Conservation (phyloP, 2,888 invertebrate species). For the Eupithecia subfuscata region DNA sequence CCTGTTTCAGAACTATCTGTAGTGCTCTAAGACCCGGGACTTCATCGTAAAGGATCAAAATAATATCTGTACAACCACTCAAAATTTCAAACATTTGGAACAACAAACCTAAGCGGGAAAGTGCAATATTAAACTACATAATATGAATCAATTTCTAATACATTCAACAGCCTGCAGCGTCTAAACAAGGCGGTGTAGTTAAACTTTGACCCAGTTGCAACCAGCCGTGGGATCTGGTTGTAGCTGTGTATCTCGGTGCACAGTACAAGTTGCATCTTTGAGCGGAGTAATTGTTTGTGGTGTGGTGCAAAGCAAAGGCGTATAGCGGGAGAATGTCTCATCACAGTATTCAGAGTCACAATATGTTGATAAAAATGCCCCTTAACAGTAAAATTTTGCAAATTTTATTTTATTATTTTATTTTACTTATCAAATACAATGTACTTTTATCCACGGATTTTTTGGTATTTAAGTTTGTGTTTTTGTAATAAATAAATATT, state of each 20-base stretch:
- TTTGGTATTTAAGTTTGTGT: no score
- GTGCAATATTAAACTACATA: neutral
- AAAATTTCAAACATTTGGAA: neutral
- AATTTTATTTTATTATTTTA: no score
- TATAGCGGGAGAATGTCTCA: constrained; percentile 13
- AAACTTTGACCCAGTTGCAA: constrained; percentile 53
- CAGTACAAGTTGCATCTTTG: constrained; percentile 46
- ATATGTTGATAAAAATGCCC: no score
- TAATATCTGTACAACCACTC: neutral
- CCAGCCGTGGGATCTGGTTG: constrained; percentile 48
- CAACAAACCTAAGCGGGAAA: neutral
- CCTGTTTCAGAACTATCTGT: neutral
- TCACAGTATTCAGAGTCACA: neutral
- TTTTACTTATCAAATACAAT: no score
- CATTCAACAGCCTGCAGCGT: neutral
- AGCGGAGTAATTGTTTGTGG: constrained; percentile 36
- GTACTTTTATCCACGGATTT: no score
- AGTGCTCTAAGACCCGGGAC: neutral
- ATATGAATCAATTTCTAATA: constrained; percentile 1
- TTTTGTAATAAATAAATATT: no score
- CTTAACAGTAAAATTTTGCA: no score
- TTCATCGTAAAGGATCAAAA: neutral
- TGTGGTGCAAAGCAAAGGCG: constrained; percentile 23
- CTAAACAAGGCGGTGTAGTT: constrained; percentile 42
- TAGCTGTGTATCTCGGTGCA: constrained; percentile 49